These are phyloP conservation scores for Platanista minor DNA, from an alignment of 2,113 vertebrate species.

Conservation along the genomic window DNA sequence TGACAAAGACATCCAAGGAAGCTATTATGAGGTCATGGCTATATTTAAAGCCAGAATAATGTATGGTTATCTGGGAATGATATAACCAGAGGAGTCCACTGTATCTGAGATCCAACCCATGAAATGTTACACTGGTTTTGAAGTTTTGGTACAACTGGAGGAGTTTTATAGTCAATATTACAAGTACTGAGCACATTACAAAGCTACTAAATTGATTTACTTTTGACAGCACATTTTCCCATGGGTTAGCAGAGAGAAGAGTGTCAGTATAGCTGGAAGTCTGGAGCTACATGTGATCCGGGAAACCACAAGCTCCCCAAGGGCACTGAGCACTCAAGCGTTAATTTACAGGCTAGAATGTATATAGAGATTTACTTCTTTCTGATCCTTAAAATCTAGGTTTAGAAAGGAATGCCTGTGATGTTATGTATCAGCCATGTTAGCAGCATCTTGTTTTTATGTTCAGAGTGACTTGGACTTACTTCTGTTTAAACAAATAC, in stretches of 20 bases:
- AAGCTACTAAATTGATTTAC: neutral
- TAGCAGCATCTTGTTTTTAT: neutral
- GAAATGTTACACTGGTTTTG: neutral
- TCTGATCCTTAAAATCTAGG: neutral
- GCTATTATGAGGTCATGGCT: neutral
- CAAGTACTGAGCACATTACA: neutral
- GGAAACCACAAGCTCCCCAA: neutral
- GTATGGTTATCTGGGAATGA: neutral
- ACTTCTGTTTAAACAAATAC: neutral
- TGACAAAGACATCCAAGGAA: neutral
- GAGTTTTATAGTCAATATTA: neutral
- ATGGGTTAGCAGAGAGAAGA: neutral
- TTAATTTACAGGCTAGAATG: neutral
- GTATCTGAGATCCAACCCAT: neutral
- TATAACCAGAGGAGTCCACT: neutral
- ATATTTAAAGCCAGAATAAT: neutral
- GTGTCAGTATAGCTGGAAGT: neutral
- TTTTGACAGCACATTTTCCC: neutral
- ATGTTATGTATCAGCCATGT: neutral
- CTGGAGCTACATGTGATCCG: neutral
- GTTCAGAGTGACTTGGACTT: neutral
- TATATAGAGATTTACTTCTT: neutral
- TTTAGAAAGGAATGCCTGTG: neutral
- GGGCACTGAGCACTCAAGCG: neutral
- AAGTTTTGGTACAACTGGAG: neutral